Base-by-base conservation (phyloP, 2,888 invertebrate species). In the Macrophya alboannulata region DNA sequence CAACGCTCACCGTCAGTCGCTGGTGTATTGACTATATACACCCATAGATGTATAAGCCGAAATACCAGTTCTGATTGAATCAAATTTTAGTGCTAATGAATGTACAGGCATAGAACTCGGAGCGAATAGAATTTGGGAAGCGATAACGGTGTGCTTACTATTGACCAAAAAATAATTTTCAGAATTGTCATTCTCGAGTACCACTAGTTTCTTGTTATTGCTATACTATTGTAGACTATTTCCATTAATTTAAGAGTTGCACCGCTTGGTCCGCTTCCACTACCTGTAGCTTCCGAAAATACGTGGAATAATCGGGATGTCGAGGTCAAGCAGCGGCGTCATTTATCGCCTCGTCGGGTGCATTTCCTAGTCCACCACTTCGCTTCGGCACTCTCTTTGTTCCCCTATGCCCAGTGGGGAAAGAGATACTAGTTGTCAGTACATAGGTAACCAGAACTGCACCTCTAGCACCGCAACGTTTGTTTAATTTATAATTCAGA, bases 401-500 rank as follows among this genome's bases (percentile, higher is more conserved):
- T 45, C n/a, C 43, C 1, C 45, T 21, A 21, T 25, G 45, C 9
- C n/a, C 43, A 45, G 21, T 15, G 4, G 55, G 77, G 31, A 17
- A 51, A 77, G 43, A 62, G 59, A 43, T 59, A 81, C 79, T 59
- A 21, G 51, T 21, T 51, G 81, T 81, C 81, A 62, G 43, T 62
- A 51, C 40, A 51, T 81, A 40, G 59, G 43, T 81, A 25, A 51
- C 37, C 48, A 62, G 43, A 4, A 40, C 15, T 62, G 43, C 77
- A 21, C 40, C 48, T 21, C 43, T 43, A 21, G 62, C 37, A 15
- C 37, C 81, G 31, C 40, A 43, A 43, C n/a, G 40, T 62, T 62
- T 40, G 40, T 62, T 81, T 40, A 81, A 62, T 81, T 31, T 81
- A 81, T 59, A 81, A 81, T 21, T 43, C 43, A 81, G 62, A 62